Percentiles rank a stretch among this genome's conserved stretches.
phyloP scores from a whole-genome alignment of 2,797 vertebrate genomes.

The Hephaestus fuliginosus region DNA sequence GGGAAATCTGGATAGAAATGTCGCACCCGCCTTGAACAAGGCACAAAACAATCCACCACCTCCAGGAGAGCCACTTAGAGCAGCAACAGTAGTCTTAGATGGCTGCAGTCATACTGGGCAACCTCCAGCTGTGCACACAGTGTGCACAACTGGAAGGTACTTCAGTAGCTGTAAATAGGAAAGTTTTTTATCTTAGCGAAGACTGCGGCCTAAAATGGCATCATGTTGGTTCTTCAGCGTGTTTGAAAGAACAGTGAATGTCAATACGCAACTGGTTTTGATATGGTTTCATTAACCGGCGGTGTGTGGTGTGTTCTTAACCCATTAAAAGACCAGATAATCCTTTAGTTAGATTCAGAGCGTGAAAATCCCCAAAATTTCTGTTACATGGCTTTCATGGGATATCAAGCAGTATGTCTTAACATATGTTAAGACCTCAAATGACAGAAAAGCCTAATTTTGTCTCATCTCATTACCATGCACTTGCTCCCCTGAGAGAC shows the following conservation, averaged over 20 bases:
- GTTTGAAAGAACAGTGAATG: constrained; percentile 23
- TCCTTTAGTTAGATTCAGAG: constrained; percentile 23
- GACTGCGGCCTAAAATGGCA: not conserved
- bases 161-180: constrained; percentile 38
- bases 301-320: constrained; percentile 16
- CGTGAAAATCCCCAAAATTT: constrained; percentile 18
- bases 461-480: constrained; percentile 40
- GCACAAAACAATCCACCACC: constrained; percentile 18
- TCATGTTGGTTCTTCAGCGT: constrained; percentile 4
- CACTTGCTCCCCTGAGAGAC: constrained; percentile 20
- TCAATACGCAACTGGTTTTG: not conserved
- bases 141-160: constrained; percentile 9
- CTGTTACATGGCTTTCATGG: constrained; percentile 28
- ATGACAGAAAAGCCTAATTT: constrained; percentile 47
- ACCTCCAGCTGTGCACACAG: constrained; percentile 60
- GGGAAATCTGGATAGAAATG: constrained; percentile 22
- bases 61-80: constrained; percentile 31
- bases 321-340: not conserved
- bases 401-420: constrained; percentile 15
- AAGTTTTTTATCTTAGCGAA: constrained; percentile 13
- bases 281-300: constrained; percentile 20
- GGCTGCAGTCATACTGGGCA: constrained; percentile 37
- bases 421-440: constrained; percentile 21
- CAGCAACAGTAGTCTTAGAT: constrained; percentile 28
- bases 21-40: constrained; percentile 31